Evolutionary conservation across 2,888 invertebrate species (phyloP), one percentile per base, ranked within the genome.

Genomic region (Drosophila longiperda): DNA sequence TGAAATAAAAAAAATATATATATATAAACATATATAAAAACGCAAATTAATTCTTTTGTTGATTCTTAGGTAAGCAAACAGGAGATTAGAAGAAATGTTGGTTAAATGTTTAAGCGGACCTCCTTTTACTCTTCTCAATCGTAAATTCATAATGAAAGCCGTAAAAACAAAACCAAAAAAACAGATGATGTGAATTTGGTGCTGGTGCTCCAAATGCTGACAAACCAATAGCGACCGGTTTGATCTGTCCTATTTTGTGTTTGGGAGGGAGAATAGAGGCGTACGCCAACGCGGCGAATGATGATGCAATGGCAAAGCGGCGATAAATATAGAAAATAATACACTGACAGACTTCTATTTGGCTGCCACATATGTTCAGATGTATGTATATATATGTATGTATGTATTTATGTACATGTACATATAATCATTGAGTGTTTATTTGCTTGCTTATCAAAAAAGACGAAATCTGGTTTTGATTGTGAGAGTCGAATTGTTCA

Each of bases 271-370:
- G 59, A 52, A 32, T 61, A 62, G 65, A 68, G 70, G 58, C 64
- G 60, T 67, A 53, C 71, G 67, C 73, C 80, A 75, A 75, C 66
- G 75, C 70, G 49, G 49, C 82, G 75, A 75, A 82, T 40, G 69
- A 81, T 87, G 86, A 86, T 86, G 87, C 72, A 87, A 87, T 75
- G 71, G 50, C 81, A 77, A 80, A 65, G 59, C 38, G 60, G 59
- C 74, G 78, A 82, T 87, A 88, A 86, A 89, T 87, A 82, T 88
- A 85, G 85, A 82, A 80, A 77, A 52, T 42, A 23, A 54, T 50
- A 50, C n/a, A 40, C 36, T 50, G 61, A 32, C 63, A 66, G 60
- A 15, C 52, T 40, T 48, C 63, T 48, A 62, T 36, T 33, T 20
- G 50, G 42, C 55, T 45, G 42, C 29, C 32, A 38, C 34, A 42